Evolutionary conservation across 2,113 vertebrate species (phyloP).

Genomic region (Psittacara wagleri): DNA sequence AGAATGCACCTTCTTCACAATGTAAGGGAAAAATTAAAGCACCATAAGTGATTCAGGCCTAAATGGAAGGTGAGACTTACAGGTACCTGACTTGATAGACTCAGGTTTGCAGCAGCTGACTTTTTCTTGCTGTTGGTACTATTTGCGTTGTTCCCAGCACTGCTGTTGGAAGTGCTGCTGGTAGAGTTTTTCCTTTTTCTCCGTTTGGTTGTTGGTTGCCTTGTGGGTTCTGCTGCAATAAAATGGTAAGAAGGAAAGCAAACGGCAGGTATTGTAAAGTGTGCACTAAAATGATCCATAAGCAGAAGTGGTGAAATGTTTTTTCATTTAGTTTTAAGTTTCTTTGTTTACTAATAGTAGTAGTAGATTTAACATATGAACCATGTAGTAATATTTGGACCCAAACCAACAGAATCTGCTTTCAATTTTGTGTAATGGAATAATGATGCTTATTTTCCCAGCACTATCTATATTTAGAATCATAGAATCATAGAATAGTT

Average conservation of each 20-base stretch:
- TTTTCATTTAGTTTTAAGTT: neutral
- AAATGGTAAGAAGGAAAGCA: conserved; percentile 64
- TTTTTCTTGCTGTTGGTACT: conserved; percentile 90
- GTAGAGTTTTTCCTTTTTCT: conserved; percentile 99
- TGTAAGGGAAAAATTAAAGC: neutral
- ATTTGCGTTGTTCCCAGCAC: conserved; percentile 84
- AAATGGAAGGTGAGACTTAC: conserved; percentile 93
- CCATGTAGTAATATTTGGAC: neutral
- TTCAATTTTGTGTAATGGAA: neutral
- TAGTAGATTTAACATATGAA: neutral
- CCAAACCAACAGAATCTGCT: neutral
- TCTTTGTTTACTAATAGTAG: neutral
- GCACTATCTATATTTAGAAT: neutral
- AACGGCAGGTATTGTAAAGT: neutral
- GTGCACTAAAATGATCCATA: neutral
- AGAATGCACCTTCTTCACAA: conserved; percentile 68
- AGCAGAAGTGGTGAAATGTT: neutral
- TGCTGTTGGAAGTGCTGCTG: conserved; percentile 95
- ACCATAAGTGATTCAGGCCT: conserved; percentile 47
- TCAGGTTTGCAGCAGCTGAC: conserved; percentile 90
- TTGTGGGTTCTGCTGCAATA: conserved; percentile 91
- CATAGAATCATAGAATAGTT: no score
- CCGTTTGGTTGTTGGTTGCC: conserved; percentile 95
- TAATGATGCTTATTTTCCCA: neutral
- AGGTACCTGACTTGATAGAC: conserved; percentile 99